Evolutionary conservation across 1,140 invertebrate genomes (phyloP).

Genomic region (Cherax quadricarinatus): DNA sequence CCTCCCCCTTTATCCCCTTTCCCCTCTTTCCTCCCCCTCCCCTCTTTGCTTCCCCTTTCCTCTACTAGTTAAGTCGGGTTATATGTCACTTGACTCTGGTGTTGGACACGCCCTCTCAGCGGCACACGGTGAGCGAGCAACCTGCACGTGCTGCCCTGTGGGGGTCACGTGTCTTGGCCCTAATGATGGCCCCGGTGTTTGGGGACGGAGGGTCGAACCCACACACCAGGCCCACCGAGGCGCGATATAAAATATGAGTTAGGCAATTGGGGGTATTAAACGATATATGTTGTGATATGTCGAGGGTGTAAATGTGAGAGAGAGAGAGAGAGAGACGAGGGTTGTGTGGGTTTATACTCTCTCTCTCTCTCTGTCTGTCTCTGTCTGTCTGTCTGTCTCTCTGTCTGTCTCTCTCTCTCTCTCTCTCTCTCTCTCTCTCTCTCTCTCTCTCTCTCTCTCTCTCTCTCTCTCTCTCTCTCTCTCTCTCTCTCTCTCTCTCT

Average conservation of each 20-base stretch:
- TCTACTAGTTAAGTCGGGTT: slow-evolving; percentile 6
- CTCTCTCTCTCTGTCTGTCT: too few species aligned
- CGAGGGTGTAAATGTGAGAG: neutral
- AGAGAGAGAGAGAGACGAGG: neutral
- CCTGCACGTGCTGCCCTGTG: slow-evolving; percentile 36
- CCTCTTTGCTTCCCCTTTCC: neutral
- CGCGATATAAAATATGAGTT: slow-evolving; percentile 23
- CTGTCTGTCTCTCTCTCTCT: too few species aligned
- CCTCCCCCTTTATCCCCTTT: neutral
- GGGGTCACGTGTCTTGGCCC: slow-evolving; percentile 43
- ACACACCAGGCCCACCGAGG: neutral
- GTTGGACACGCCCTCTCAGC: slow-evolving; percentile 47
- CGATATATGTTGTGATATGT: slow-evolving; percentile 30
- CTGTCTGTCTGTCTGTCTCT: too few species aligned
- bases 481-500: too few species aligned
- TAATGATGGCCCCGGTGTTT: slow-evolving; percentile 60
- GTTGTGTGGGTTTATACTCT: too few species aligned
- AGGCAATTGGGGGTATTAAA: slow-evolving; percentile 38
- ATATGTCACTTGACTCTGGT: slow-evolving; percentile 22
- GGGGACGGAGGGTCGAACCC: slow-evolving; percentile 32
- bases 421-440: too few species aligned
- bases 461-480: too few species aligned
- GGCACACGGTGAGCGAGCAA: slow-evolving; percentile 12
- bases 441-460: too few species aligned
- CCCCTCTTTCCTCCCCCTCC: neutral